Conservation (phyloP, 2,797 vertebrate species). For the Poecilia gillii region DNA sequence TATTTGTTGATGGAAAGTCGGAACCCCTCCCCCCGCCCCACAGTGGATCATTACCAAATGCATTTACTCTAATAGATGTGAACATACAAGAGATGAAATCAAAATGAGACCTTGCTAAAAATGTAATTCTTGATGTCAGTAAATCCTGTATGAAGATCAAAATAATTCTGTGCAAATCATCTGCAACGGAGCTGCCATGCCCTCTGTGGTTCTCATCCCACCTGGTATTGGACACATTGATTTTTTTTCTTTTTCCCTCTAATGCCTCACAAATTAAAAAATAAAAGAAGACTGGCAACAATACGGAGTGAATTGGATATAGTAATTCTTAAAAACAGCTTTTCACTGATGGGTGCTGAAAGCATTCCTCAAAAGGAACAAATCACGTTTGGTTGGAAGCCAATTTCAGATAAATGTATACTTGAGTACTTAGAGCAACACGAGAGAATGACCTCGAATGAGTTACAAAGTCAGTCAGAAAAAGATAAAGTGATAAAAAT, state of each 20-base stretch:
- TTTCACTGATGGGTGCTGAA: neutral
- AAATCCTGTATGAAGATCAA: neutral
- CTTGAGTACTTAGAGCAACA: constrained; percentile 3
- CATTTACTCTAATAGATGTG: neutral
- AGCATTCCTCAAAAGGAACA: constrained; percentile 3
- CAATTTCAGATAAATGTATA: constrained; percentile 13
- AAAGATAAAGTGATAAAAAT: neutral
- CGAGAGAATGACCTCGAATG: constrained; percentile 9
- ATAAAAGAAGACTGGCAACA: constrained; percentile 13
- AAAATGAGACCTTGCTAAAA: neutral
- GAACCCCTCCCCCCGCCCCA: too few species aligned
- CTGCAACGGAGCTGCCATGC: neutral
- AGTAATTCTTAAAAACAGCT: constrained; percentile 12
- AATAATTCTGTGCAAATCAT: neutral
- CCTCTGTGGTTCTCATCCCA: neutral
- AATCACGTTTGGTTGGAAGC: neutral
- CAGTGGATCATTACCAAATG: neutral
- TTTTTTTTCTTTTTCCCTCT: neutral
- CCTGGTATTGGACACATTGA: neutral
- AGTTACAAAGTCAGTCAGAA: constrained; percentile 4
- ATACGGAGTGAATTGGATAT: constrained; percentile 1
- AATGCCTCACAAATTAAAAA: constrained; percentile 13
- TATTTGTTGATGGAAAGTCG: neutral
- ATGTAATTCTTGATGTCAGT: neutral
- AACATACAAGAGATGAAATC: neutral